A percentile compares a stretch with the other conserved stretches of the same genome.
Conservation (phyloP, 2,888 invertebrate species). For the Drosophila mimica region DNA sequence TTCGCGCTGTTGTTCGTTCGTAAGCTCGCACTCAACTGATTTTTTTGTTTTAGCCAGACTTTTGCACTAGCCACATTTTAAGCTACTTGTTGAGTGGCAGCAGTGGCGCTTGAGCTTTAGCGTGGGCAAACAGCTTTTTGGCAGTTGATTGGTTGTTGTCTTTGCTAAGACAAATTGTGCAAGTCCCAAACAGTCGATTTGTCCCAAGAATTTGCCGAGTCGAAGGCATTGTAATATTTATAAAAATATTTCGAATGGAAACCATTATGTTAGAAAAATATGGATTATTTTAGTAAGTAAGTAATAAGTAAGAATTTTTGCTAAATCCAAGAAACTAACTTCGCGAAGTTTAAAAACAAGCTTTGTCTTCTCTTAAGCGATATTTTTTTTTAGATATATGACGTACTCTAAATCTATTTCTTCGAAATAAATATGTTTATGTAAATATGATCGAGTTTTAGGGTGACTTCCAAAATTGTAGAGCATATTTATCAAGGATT, state of each 20-base stretch:
- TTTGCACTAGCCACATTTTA: constrained; percentile 1
- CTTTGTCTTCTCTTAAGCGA: background rate
- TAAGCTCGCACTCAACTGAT: constrained; percentile 69
- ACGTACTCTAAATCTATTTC: background rate
- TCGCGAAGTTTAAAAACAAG: too few relatives aligned
- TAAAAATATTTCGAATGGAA: background rate
- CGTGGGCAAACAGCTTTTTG: constrained; percentile 24
- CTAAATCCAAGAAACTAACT: background rate
- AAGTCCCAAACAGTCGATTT: background rate
- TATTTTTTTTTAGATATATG: background rate
- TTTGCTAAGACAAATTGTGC: constrained; percentile 8
- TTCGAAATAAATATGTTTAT: background rate
- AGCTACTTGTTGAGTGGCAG: constrained; percentile 24
- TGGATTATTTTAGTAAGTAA: background rate
- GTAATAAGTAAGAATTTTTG: background rate
- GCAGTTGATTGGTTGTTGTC: constrained; percentile 31
- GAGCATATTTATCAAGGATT: background rate
- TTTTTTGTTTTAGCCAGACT: constrained; percentile 26
- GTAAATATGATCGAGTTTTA: background rate
- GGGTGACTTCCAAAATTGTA: background rate
- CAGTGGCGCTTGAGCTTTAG: constrained; percentile 30
- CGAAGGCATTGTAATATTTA: background rate
- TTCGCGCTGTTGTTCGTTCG: constrained; percentile 64
- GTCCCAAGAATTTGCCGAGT: background rate
- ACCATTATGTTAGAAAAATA: background rate